Evolutionary conservation across 2,797 vertebrate species (phyloP), one percentile per base, ranked within the genome.

Genomic region (Diplodus sargus): DNA sequence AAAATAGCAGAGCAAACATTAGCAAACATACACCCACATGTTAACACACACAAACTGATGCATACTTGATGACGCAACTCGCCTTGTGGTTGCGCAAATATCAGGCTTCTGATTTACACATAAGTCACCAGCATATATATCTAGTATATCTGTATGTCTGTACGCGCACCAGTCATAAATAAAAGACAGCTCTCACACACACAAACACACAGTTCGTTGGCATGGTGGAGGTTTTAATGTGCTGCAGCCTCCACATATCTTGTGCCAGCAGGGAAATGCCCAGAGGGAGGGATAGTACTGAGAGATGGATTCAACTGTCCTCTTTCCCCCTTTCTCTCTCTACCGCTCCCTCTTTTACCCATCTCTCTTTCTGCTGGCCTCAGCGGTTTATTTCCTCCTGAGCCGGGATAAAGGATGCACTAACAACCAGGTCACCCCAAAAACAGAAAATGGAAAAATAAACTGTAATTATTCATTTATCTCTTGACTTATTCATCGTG

Each of bases 181-280:
- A 79, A 69, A 78, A 79, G 42, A 64, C 42, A 22, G 65, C 52
- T 58, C 39, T 62, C 54, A 56, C 42, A 62, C 25, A 22, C 49
- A 51, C 20, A n/a, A 7, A 54, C 18, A 70, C 69, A 68, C 56
- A 45, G 63, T 84, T 74, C 67, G 76, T 23, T 74, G 80, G 70
- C 18, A 52, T 42, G 56, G 68, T 70, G 68, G 51, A 66, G 70
- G 76, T 80, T 79, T 87, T 73, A 78, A 83, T 76, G 85, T 79
- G 73, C 66, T 85, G 74, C 79, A 73, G 72, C 67, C 60, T 87
- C 74, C 74, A 81, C 82, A 81, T 73, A 75, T 90, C 49, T 64
- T 74, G 71, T 75, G 79, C 85, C 88, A 81, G 76, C 76, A 76
- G 81, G 86, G 84, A 85, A 86, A 87, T 79, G 75, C 81, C 90